Evolutionary conservation across 2,888 invertebrate species (phyloP).

Genomic region (Mayetiola destructor): DNA sequence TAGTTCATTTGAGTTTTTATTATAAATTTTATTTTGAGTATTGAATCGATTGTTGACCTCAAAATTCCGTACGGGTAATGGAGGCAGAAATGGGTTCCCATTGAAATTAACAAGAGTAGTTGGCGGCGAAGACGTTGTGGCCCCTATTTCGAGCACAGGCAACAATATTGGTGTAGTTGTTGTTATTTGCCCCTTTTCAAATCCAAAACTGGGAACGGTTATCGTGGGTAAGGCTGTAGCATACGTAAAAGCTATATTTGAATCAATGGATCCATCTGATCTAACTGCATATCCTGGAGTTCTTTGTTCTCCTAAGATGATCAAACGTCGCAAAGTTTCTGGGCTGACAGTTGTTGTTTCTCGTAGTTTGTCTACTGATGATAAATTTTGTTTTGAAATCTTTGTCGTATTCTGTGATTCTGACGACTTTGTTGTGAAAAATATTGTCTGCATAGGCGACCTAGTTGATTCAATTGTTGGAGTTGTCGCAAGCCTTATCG

Average conservation of each 20-base stretch:
- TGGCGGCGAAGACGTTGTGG: not conserved
- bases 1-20: no score
- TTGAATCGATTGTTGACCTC: no score
- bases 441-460: not conserved
- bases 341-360: no score
- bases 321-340: no score
- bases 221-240: not conserved
- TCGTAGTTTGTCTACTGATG: no score
- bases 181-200: not conserved
- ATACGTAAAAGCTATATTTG: not conserved
- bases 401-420: not conserved
- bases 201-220: not conserved
- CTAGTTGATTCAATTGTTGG: not conserved
- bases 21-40: no score
- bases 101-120: no score
- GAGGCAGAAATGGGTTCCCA: not conserved
- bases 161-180: not conserved
- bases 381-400: not conserved
- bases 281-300: slow-evolving; percentile 22
- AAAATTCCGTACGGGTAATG: no score
- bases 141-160: not conserved
- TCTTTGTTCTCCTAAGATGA: slow-evolving; percentile 22
- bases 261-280: slow-evolving; percentile 20
- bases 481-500: not conserved
- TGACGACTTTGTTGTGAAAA: not conserved